Conservation (phyloP, 2,888 invertebrate species). For the Flexamia atlantica region DNA sequence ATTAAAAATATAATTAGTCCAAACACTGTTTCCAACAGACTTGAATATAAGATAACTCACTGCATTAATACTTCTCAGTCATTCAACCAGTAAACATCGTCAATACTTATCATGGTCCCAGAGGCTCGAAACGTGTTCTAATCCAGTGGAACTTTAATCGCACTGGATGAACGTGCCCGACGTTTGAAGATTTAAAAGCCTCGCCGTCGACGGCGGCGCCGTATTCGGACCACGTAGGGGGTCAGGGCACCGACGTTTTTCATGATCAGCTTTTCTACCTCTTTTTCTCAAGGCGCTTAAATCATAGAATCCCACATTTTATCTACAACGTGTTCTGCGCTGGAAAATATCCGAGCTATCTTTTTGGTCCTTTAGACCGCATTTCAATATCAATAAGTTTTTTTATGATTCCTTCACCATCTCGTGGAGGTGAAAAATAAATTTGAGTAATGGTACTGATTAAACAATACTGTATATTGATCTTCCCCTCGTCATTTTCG, state of each 20-base stretch:
- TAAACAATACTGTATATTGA: no score
- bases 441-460: no score
- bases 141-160: constrained; percentile 24
- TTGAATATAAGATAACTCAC: no score
- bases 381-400: background rate
- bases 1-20: no score
- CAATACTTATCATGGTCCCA: background rate
- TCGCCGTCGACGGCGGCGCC: background rate
- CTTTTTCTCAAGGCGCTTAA: constrained; percentile 40
- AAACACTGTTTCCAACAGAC: no score
- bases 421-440: no score
- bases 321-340: constrained; percentile 35
- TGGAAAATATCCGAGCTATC: background rate
- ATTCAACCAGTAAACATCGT: background rate
- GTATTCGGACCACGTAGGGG: constrained; percentile 34
- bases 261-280: constrained; percentile 45
- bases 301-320: constrained; percentile 43
- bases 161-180: constrained; percentile 13
- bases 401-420: no score
- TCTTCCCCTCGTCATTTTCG: no score
- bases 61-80: no score
- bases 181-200: constrained; percentile 8
- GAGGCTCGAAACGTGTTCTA: background rate
- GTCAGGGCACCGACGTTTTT: constrained; percentile 49
- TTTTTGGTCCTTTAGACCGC: background rate